These are phyloP conservation scores for Australoheros scitulus DNA, from an alignment of 2,113 vertebrate species.

Conservation along the genomic window DNA sequence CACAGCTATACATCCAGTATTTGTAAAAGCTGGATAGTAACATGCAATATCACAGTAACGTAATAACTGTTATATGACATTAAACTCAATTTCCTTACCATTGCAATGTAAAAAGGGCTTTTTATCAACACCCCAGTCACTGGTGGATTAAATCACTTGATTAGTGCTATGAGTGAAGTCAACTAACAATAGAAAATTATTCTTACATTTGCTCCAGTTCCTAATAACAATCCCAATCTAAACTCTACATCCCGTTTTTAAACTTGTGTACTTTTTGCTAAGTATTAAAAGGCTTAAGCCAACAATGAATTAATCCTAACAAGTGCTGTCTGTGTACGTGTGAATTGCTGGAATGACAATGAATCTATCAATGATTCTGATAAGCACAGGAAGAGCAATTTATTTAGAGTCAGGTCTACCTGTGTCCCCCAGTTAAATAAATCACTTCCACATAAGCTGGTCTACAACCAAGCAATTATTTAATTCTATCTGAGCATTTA, in stretches of 20 bases:
- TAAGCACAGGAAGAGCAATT: background rate
- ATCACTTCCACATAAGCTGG: background rate
- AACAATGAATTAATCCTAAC: background rate
- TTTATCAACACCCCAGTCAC: background rate
- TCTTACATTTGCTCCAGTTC: background rate
- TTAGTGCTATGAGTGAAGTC: background rate
- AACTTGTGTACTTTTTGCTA: background rate
- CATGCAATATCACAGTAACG: background rate
- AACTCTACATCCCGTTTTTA: background rate
- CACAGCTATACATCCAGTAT: fast-evolving
- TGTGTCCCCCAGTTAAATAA: background rate
- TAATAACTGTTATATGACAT: background rate
- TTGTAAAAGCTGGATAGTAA: background rate
- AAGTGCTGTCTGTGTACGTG: background rate
- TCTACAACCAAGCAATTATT: fast-evolving
- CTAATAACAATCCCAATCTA: background rate
- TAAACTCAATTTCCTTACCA: background rate
- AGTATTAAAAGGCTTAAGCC: background rate
- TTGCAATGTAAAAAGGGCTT: background rate
- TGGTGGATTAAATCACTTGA: background rate
- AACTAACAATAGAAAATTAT: background rate
- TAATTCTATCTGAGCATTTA: background rate
- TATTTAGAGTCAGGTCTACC: background rate
- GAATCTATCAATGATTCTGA: background rate
- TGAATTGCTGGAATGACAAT: background rate